Base-by-base conservation (phyloP, 92 coral and sea anemone genomes). In the Heteractis magnifica region DNA sequence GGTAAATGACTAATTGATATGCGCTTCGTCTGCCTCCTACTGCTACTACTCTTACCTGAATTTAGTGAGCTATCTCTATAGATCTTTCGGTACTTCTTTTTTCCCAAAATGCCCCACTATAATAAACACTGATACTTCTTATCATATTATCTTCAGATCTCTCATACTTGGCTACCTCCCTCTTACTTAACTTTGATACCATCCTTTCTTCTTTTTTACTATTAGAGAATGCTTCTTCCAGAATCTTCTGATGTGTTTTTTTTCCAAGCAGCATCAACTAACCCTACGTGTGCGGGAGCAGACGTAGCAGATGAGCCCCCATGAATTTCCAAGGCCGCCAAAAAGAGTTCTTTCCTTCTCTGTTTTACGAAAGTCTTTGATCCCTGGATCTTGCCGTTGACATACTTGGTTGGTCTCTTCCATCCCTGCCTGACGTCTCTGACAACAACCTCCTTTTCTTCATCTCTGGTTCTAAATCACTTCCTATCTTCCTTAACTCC, bases 271-370 rank as follows among this genome's bases (percentile, higher is more conserved):
- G 26, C 26, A 26, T 26, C 26, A 26, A 26, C 1, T 26, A 26
- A 26, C 89, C 95, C 91, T 4, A 78, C 65, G 62, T 83, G 56
- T 52, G 91, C 91, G 65, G 95, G 90, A 14, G 18, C 72, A 71
- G 77, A 48, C 55, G 84, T 51, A 55, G 77, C 82, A 58, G 81
- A n/a, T 80, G 82, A 23, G 11, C 85, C 87, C 49, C 90, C 87
- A 78, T 88, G 55, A 10, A 88, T 88, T 77, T 88, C 80, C 53
- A 77, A 56, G 41, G 84, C 82, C 20, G 90, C 87, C 71, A 56
- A 55, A 58, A 82, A 82, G 51, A 79, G 26, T 60, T 87, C 90
- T 34, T 68, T 20, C 52, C 83, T 58, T 44, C 87, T 77, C 56
- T 77, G 70, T 13, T 65, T 81, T 9, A 4, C 75, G 23, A 70